Evolutionary conservation across 2,888 invertebrate genomes (phyloP).

Genomic region (Papilio demoleus): DNA sequence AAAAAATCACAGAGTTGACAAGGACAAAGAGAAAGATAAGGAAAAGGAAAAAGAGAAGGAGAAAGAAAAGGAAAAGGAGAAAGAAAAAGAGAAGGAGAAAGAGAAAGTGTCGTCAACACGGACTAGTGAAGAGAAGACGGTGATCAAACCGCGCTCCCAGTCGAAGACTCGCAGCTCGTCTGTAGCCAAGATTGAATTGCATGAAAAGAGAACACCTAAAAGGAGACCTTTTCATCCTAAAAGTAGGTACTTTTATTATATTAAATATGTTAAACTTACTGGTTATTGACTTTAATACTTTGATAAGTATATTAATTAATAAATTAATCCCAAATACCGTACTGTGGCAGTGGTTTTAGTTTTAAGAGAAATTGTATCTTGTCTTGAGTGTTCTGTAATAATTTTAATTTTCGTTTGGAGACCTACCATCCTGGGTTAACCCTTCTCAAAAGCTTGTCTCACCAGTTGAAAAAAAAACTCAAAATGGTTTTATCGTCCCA

Average conservation of each 20-base stretch:
- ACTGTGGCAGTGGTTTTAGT: too few species aligned
- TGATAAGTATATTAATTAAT: too few species aligned
- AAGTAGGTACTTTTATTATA: constrained; percentile 56
- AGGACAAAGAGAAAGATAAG: constrained; percentile 51
- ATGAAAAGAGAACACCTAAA: constrained; percentile 69
- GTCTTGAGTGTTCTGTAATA: too few species aligned
- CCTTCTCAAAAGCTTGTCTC: too few species aligned
- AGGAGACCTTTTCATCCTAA: constrained; percentile 68
- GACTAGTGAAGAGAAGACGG: constrained; percentile 67
- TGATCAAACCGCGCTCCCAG: constrained; percentile 67
- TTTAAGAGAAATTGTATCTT: too few species aligned
- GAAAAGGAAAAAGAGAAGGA: constrained; percentile 58
- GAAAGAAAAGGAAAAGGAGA: constrained; percentile 55
- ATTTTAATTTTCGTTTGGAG: too few species aligned
- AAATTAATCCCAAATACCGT: too few species aligned
- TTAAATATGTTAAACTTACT: not conserved
- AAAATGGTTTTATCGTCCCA: too few species aligned
- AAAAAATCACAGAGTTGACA: constrained; percentile 49
- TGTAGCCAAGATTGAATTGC: constrained; percentile 61
- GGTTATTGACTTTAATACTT: too few species aligned
- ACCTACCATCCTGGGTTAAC: too few species aligned
- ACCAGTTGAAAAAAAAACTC: too few species aligned
- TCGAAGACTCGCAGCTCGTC: constrained; percentile 69
- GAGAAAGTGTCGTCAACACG: constrained; percentile 52
- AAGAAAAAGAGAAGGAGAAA: constrained; percentile 50